Conservation (phyloP, 2,113 vertebrate genomes). For the Tylochromis polylepis region DNA sequence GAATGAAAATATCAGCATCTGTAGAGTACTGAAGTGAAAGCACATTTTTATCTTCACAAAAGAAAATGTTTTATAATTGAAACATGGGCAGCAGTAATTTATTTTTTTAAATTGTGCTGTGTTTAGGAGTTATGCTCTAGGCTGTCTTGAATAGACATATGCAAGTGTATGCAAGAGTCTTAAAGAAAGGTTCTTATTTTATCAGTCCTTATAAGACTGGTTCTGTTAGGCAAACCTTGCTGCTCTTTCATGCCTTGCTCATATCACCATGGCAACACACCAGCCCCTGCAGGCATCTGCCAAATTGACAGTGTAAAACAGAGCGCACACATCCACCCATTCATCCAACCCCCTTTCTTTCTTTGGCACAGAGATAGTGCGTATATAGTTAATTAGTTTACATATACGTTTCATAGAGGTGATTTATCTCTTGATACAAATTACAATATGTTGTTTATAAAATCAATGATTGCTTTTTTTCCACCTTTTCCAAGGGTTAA, state of each 20-base stretch:
- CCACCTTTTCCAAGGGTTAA: conserved; percentile 36
- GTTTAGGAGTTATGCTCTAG: neutral
- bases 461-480: conserved; percentile 3
- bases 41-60: neutral
- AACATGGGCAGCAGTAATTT: neutral
- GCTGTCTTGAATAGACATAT: conserved; percentile 14
- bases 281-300: conserved; percentile 77
- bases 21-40: neutral
- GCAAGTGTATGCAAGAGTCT: conserved; percentile 26
- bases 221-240: conserved; percentile 76
- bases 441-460: neutral
- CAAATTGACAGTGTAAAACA: conserved; percentile 78
- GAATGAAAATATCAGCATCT: neutral
- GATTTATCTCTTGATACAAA: conserved; percentile 26
- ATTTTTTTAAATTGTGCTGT: neutral
- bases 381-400: conserved; percentile 52
- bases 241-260: conserved; percentile 77
- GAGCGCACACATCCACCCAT: conserved; percentile 70
- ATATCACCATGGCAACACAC: conserved; percentile 80
- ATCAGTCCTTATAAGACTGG: conserved; percentile 73
- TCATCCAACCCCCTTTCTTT: conserved; percentile 64
- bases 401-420: conserved; percentile 18
- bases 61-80: neutral
- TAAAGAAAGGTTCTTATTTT: conserved; percentile 63
- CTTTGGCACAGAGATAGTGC: conserved; percentile 44